Conservation (phyloP, 2,113 vertebrate species). For the Mesocricetus auratus region DNA sequence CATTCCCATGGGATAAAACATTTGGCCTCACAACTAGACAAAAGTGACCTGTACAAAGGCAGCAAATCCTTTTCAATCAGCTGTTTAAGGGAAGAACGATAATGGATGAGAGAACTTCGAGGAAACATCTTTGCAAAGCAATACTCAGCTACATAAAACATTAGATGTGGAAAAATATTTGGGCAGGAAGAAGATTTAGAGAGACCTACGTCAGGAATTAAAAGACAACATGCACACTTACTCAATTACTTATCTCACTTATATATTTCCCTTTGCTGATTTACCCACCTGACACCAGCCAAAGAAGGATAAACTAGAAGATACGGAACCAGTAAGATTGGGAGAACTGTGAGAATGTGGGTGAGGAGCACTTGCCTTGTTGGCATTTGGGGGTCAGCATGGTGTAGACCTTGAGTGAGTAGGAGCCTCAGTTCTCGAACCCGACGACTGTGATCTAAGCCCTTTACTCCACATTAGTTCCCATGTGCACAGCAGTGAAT, state of each 20-base stretch:
- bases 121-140: conserved; percentile 31
- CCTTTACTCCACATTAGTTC: not conserved
- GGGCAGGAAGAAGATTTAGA: not conserved
- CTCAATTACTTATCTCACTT: not conserved
- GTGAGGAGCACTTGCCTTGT: accelerated
- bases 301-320: not conserved
- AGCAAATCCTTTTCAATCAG: conserved; percentile 72
- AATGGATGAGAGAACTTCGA: conserved; percentile 54
- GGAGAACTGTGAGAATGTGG: accelerated
- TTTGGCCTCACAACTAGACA: conserved; percentile 69
- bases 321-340: not conserved
- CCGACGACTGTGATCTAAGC: not conserved
- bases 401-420: accelerated
- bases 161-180: not conserved
- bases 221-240: not conserved
- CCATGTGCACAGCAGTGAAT: not conserved
- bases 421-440: accelerated
- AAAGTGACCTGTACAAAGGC: conserved; percentile 55
- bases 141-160: not conserved
- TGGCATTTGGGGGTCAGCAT: accelerated
- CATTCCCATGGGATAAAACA: conserved; percentile 66
- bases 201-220: not conserved
- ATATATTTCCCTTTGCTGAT: not conserved
- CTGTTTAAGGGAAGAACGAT: conserved; percentile 67
- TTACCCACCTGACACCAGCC: not conserved